phyloP scores from a whole-genome alignment of 2,113 vertebrate genomes.

The Thinocorus orbignyianus region DNA sequence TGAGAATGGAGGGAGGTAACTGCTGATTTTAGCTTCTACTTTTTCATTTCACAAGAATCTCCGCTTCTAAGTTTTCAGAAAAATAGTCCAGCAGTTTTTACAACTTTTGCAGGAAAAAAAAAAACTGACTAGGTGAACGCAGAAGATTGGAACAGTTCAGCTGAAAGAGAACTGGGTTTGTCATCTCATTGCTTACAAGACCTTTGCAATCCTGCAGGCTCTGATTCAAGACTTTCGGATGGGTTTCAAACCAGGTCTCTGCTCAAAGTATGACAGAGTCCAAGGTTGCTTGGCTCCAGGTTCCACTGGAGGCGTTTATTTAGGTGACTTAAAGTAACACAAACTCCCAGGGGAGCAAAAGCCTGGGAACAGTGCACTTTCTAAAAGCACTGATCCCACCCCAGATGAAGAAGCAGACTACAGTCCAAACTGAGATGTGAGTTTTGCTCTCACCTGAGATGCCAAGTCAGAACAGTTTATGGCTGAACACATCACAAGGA shows the following conservation, averaged over 20 bases:
- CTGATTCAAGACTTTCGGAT: not conserved
- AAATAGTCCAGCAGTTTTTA: not conserved
- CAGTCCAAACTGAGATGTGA: not conserved
- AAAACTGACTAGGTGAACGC: not conserved
- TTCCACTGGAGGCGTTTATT: not conserved
- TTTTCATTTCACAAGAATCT: not conserved
- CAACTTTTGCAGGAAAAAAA: not conserved
- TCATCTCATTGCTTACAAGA: not conserved
- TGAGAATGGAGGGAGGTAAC: not conserved
- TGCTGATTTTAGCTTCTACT: not conserved
- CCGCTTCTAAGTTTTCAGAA: not conserved
- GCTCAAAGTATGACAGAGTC: not conserved
- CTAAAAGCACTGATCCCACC: not conserved
- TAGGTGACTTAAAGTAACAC: not conserved
- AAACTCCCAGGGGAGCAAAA: not conserved
- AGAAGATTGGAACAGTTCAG: not conserved
- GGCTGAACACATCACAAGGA: not conserved
- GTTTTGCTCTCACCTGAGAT: not conserved
- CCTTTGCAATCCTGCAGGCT: not conserved
- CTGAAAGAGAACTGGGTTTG: not conserved
- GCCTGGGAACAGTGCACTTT: not conserved
- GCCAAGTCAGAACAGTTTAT: not conserved
- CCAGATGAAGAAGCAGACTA: not conserved
- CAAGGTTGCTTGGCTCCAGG: not conserved
- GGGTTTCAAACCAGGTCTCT: not conserved